phyloP scores from a whole-genome alignment of 1,140 invertebrate species.

The Gonioctena quinquepunctata region DNA sequence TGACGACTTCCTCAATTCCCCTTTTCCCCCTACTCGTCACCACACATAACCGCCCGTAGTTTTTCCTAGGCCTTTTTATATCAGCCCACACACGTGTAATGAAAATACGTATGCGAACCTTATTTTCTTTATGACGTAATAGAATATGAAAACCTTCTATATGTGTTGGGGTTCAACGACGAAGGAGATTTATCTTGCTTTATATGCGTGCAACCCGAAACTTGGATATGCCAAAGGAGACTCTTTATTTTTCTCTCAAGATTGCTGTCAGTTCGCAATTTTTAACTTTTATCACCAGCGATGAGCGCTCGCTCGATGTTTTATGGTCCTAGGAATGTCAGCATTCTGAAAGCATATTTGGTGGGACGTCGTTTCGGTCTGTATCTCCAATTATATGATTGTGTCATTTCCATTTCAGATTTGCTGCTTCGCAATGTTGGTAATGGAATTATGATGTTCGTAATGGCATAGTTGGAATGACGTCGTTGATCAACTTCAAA shows the following conservation, averaged over 20 bases:
- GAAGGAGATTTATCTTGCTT: conserved; percentile 11
- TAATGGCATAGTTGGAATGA: neutral
- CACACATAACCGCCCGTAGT: neutral
- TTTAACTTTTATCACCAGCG: conserved; percentile 8
- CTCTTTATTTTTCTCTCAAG: conserved; percentile 3
- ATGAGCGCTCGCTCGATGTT: neutral
- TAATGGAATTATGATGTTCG: neutral
- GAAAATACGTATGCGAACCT: conserved; percentile 14
- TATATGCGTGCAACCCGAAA: neutral
- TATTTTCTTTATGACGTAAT: conserved; percentile 19
- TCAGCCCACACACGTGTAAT: conserved; percentile 3
- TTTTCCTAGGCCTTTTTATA: neutral
- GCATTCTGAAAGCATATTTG: neutral
- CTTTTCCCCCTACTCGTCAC: neutral
- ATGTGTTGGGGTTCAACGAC: neutral
- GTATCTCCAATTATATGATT: neutral
- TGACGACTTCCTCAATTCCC: neutral
- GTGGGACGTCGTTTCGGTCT: neutral
- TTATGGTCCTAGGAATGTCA: too few relatives aligned
- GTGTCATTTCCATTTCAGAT: neutral
- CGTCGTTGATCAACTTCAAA: too few relatives aligned
- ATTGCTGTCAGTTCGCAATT: conserved; percentile 11
- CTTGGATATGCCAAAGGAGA: neutral
- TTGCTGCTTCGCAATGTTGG: neutral
- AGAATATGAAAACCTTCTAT: conserved; percentile 16